phyloP scores from a whole-genome alignment of 2,113 vertebrate species.

The Archilochus colubris region DNA sequence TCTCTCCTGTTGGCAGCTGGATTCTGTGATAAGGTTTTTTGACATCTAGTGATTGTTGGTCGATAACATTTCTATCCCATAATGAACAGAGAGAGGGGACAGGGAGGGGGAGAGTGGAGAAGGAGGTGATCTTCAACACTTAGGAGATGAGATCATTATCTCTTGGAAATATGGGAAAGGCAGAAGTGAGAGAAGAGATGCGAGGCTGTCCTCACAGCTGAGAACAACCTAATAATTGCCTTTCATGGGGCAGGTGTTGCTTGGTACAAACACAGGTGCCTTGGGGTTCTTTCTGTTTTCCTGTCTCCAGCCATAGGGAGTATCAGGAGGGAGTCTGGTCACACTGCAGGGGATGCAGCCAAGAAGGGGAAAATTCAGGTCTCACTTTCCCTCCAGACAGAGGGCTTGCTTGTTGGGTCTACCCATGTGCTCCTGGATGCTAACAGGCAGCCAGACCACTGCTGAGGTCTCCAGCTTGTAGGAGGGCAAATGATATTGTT shows the following conservation, averaged over 20 bases:
- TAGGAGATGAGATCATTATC: constrained; percentile 65
- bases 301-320: accelerated
- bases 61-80: constrained; percentile 59
- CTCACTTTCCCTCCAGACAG: neutral
- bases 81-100: constrained; percentile 30
- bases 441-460: accelerated
- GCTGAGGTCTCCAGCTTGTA: neutral
- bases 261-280: neutral
- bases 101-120: neutral
- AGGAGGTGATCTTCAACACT: constrained; percentile 22
- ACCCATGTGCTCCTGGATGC: accelerated
- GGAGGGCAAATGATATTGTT: neutral
- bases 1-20: constrained; percentile 54
- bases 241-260: neutral
- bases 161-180: constrained; percentile 29
- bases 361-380: neutral
- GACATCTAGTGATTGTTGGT: constrained; percentile 53
- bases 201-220: neutral
- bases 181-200: constrained; percentile 18
- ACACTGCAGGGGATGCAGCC: neutral
- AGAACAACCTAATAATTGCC: constrained; percentile 10
- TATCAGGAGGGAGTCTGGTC: neutral
- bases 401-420: accelerated
- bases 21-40: constrained; percentile 46
- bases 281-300: neutral